Evolutionary conservation across 2,797 vertebrate species (phyloP), one percentile per base, ranked within the genome.

Genomic region (Nyctibius grandis): DNA sequence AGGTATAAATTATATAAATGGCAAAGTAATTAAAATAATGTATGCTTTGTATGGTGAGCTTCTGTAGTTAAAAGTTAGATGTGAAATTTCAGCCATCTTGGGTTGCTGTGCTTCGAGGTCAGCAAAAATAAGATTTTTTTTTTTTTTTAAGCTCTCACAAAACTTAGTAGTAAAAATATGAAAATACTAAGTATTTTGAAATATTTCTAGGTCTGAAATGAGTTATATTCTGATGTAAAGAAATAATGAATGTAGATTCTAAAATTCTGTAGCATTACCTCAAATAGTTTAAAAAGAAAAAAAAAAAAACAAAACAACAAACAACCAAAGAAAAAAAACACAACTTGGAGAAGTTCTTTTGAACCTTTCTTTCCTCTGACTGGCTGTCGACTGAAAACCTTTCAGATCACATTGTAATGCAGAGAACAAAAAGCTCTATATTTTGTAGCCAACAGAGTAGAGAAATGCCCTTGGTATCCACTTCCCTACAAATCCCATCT

Each of bases 1-100:
- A 95, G 68, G 18, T 70, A 92, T 94, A 85, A 94, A 77, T 90
- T 89, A 54, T 31, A 79, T 81, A 60, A 76, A 81, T 88, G 59
- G 26, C 29, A 50, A 73, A 93, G 88, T 90, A 86, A 73, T 90
- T 95, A 88, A 89, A 92, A 76, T 83, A 80, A 83, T 10, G 6
- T 73, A 85, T 47, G 50, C 60, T 89, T 91, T 89, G 26, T 64
- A 36, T 34, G 17, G 59, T 65, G 44, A 81, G 11, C 47, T 88
- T 38, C 44, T 86, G 12, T 69, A 79, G 51, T 65, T 59, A 84
- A 64, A 94, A 64, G 34, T 34, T 68, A 47, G 23, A 72, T 81
- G 47, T 77, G 22, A 91, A 64, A 83, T 91, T 91, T 87, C 9
- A n/a, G 53, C 18, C 11, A 5, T 50, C 29, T 68, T 64, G 28